Percentiles rank a stretch among this genome's conserved stretches.
phyloP scores from a whole-genome alignment of 2,888 invertebrate genomes.

The Machimus atricapillus region DNA sequence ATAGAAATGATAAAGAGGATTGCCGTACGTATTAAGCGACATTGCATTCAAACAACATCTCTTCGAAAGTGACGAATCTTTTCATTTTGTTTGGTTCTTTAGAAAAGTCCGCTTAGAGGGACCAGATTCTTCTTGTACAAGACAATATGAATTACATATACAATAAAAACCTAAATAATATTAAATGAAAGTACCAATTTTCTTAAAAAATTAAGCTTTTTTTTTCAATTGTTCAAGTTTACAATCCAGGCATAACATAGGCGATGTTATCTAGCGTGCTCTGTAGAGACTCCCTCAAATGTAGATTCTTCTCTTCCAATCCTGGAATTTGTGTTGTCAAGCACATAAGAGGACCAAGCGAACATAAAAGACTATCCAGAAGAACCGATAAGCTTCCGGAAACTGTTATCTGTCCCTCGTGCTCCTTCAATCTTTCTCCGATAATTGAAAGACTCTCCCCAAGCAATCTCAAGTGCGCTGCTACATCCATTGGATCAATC shows the following conservation, averaged over 20 bases:
- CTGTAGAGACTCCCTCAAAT: conserved; percentile 64
- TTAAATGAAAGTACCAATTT: neutral
- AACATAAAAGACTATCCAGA: conserved; percentile 90
- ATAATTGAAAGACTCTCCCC: conserved; percentile 94
- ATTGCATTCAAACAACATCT: neutral
- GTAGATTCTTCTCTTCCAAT: conserved; percentile 69
- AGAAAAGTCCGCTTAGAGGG: neutral
- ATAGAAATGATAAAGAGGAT: neutral
- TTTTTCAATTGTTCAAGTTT: conserved; percentile 46
- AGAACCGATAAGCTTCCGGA: conserved; percentile 93
- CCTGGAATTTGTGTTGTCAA: conserved; percentile 84
- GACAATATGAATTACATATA: neutral
- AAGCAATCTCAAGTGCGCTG: conserved; percentile 88
- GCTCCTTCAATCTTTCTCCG: conserved; percentile 90
- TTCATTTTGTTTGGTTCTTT: neutral
- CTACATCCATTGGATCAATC: conserved; percentile 86
- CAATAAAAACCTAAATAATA: neutral
- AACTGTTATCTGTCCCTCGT: conserved; percentile 94
- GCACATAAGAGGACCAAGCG: conserved; percentile 86
- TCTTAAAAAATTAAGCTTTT: neutral
- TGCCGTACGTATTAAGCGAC: neutral
- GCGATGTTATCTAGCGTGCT: conserved; percentile 92
- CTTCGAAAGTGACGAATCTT: neutral
- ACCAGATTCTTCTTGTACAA: neutral
- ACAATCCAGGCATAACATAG: conserved; percentile 89